Conservation (phyloP, 2,113 vertebrate species). For the Chrysemys picta region DNA sequence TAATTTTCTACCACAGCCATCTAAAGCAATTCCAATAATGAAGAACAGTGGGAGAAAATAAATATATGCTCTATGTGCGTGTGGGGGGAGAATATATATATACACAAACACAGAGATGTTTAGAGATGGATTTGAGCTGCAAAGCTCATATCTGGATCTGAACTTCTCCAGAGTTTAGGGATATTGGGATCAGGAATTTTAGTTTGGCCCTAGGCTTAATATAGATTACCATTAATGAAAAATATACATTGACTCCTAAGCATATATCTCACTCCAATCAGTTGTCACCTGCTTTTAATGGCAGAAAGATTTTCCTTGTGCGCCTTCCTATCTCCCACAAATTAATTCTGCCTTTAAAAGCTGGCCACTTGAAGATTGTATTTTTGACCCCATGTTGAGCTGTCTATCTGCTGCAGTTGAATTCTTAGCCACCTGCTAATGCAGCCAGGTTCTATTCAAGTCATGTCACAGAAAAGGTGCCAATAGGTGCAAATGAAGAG, state of each 20-base stretch:
- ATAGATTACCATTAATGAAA: neutral
- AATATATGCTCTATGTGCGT: constrained; percentile 47
- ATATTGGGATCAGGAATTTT: neutral
- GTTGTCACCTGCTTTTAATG: neutral
- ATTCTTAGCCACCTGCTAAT: neutral
- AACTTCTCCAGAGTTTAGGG: neutral
- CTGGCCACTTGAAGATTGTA: neutral
- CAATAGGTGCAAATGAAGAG: neutral
- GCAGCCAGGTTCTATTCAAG: neutral
- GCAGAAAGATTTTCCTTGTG: too few species aligned
- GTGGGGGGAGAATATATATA: too few species aligned
- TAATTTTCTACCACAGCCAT: constrained; percentile 56
- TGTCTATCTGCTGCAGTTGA: neutral
- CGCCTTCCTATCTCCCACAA: too few species aligned
- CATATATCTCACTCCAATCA: neutral
- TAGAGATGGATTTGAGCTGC: too few species aligned
- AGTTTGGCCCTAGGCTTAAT: neutral
- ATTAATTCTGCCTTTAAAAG: too few species aligned
- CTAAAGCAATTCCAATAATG: constrained; percentile 66
- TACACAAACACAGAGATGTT: too few species aligned
- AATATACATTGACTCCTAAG: neutral
- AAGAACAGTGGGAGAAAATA: constrained; percentile 62
- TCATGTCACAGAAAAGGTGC: neutral
- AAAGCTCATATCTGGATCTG: too few species aligned
- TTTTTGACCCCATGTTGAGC: neutral